Conservation (phyloP, 1,140 invertebrate species). For the Halesus radiatus region DNA sequence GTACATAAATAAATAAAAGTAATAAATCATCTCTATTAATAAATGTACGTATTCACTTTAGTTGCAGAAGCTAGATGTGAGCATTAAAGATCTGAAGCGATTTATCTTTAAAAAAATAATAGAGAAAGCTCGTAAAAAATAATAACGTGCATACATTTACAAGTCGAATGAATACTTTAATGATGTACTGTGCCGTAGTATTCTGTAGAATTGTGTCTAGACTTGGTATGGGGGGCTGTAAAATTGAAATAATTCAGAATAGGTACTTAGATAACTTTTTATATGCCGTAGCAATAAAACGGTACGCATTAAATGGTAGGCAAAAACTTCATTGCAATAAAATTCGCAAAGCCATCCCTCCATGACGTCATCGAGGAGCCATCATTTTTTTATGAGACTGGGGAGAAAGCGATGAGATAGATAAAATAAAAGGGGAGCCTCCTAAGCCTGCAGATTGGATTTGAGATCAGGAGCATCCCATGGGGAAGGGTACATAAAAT, state of each 20-base stretch:
- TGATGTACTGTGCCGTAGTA: not conserved
- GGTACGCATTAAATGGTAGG: not conserved
- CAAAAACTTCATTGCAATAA: constrained; percentile 28
- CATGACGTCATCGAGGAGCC: constrained; percentile 27
- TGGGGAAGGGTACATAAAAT: constrained; percentile 39
- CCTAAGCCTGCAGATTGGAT: constrained; percentile 35
- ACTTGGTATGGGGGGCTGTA: not conserved
- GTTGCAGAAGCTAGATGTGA: too few relatives aligned
- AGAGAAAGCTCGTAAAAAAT: too few relatives aligned
- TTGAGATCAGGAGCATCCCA: constrained; percentile 18
- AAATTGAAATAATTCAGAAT: not conserved
- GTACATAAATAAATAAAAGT: too few relatives aligned
- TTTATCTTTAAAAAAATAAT: too few relatives aligned
- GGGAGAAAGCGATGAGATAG: constrained; percentile 36
- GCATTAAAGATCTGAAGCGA: too few relatives aligned
- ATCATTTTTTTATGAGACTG: constrained; percentile 36
- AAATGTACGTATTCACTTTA: too few relatives aligned
- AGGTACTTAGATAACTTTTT: constrained; percentile 6
- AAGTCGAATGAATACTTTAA: not conserved
- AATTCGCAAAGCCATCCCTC: constrained; percentile 33
- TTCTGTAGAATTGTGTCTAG: constrained; percentile 14
- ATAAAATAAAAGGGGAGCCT: constrained; percentile 41
- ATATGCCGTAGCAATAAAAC: not conserved
- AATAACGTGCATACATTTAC: not conserved
- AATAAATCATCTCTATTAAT: too few relatives aligned